Evolutionary conservation across 2,113 vertebrate genomes (phyloP).

Genomic region (Columba janthina): DNA sequence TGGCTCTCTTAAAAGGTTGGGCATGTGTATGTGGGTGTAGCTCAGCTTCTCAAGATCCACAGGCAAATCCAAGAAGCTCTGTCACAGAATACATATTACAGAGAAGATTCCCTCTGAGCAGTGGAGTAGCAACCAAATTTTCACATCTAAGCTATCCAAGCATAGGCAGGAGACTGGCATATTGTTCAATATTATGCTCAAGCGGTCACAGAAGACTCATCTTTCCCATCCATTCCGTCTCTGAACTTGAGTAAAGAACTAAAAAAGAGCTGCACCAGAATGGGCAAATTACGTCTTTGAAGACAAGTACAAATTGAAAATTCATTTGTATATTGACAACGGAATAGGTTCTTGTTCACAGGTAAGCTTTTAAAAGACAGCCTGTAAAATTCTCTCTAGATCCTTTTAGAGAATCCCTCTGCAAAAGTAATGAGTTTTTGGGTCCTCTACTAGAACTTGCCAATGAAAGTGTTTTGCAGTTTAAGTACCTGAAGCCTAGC

Average conservation of each 20-base stretch:
- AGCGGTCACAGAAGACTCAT: neutral
- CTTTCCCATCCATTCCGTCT: neutral
- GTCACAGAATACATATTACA: neutral
- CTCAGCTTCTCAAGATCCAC: neutral
- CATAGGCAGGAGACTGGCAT: conserved; percentile 7
- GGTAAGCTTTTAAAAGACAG: neutral
- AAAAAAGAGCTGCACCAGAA: conserved; percentile 25
- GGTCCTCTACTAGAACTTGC: neutral
- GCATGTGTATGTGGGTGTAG: neutral
- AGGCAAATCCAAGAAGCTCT: neutral
- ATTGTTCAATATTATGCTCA: conserved; percentile 35
- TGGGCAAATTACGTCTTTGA: neutral
- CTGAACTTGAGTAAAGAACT: conserved; percentile 30
- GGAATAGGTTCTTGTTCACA: neutral
- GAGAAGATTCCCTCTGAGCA: neutral
- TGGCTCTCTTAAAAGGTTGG: neutral
- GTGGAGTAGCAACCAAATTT: neutral
- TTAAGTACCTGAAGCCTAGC: neutral
- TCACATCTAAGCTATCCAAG: neutral
- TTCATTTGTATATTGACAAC: neutral
- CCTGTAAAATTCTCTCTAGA: neutral
- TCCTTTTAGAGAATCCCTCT: neutral
- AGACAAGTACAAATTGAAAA: neutral
- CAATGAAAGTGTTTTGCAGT: neutral
- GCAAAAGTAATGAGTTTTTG: neutral